phyloP scores from a whole-genome alignment of 2,797 vertebrate genomes.

The Syngnathus acus region DNA sequence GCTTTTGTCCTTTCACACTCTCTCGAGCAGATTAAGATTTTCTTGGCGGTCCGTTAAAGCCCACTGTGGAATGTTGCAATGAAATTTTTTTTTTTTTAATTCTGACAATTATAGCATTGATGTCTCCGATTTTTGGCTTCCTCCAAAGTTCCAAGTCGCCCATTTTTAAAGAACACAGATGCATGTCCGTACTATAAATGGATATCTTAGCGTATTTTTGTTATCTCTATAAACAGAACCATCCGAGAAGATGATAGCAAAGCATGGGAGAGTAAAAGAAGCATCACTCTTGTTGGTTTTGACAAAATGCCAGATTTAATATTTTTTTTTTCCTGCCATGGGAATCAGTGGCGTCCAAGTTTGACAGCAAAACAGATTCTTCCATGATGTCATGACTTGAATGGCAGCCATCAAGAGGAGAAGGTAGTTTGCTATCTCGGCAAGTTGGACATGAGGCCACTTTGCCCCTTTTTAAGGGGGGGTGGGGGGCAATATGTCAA shows the following conservation, averaged over 20 bases:
- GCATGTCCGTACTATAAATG: slow-evolving; percentile 1
- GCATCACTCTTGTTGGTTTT: slow-evolving; percentile 39
- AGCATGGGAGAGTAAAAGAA: slow-evolving; percentile 54
- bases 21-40: slow-evolving; percentile 50
- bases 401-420: not conserved
- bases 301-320: slow-evolving; percentile 46
- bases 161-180: slow-evolving; percentile 14
- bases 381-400: slow-evolving; percentile 19
- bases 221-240: slow-evolving; percentile 57
- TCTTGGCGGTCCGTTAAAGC: slow-evolving; percentile 44
- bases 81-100: slow-evolving; percentile 27
- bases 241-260: slow-evolving; percentile 31
- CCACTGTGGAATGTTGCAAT: slow-evolving; percentile 35
- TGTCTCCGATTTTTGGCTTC: not conserved
- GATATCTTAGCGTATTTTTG: slow-evolving; percentile 46
- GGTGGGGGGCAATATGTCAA: slow-evolving; percentile 13
- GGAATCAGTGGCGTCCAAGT: slow-evolving; percentile 38
- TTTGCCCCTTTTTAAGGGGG: slow-evolving; percentile 8
- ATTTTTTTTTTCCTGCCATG: slow-evolving; percentile 14
- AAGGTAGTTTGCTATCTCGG: not conserved
- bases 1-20: slow-evolving; percentile 17
- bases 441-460: not conserved
- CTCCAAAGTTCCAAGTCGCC: not conserved
- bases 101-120: slow-evolving; percentile 10
- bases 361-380: slow-evolving; percentile 28